A percentile compares a stretch with the other conserved stretches of the same genome.
phyloP scores from a whole-genome alignment of 2,888 invertebrate species.

The Phymatocera aterrima region DNA sequence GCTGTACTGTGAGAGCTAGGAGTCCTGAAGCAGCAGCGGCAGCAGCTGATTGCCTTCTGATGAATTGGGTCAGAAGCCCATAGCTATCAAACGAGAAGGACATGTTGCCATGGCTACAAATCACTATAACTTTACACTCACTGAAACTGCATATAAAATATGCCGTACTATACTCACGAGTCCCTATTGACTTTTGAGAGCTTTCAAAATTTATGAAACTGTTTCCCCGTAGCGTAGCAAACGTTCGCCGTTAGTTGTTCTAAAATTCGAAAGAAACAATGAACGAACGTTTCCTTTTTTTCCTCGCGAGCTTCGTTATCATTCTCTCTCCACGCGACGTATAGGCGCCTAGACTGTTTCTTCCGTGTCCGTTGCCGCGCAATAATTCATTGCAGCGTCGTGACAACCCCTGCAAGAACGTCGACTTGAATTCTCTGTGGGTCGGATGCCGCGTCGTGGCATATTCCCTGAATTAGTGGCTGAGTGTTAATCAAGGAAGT shows the following conservation, averaged over 20 bases:
- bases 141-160: neutral
- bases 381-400: conserved; percentile 17
- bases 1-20: too few species aligned
- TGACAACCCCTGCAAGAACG: conserved; percentile 2
- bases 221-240: neutral
- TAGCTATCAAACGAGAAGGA: neutral
- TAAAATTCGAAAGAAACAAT: too few species aligned
- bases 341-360: too few species aligned
- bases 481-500: conserved; percentile 44
- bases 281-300: neutral
- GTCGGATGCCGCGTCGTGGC: neutral
- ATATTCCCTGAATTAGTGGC: conserved; percentile 36
- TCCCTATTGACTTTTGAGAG: too few species aligned
- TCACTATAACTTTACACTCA: neutral
- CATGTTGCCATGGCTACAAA: neutral
- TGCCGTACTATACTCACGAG: neutral
- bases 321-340: neutral
- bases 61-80: conserved; percentile 42
- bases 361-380: neutral
- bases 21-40: too few species aligned
- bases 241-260: too few species aligned
- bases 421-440: conserved; percentile 27
- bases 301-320: neutral
- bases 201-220: too few species aligned
- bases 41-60: conserved; percentile 41